phyloP scores from a whole-genome alignment of 2,113 vertebrate species.

The Macroglossus sobrinus region DNA sequence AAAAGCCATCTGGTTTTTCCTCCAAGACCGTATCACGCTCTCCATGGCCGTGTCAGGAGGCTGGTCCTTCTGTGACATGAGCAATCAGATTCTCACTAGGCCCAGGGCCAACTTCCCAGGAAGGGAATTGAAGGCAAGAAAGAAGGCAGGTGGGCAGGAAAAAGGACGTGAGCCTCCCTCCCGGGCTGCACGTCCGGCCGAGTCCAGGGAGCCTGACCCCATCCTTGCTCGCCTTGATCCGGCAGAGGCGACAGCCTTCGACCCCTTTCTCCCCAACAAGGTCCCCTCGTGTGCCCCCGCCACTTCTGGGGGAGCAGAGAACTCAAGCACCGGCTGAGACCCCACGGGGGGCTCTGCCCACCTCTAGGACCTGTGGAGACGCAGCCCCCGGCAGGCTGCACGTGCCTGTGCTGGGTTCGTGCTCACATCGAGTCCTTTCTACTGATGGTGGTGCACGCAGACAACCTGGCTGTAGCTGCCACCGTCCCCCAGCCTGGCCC shows the following conservation, averaged over 20 bases:
- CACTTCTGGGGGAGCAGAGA: neutral
- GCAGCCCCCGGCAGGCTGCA: rapidly evolving
- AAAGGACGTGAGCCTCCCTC: neutral
- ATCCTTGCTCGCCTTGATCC: rapidly evolving
- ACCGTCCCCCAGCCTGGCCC: rapidly evolving
- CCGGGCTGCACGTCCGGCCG: rapidly evolving
- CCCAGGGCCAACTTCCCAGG: neutral
- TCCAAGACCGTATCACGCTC: neutral
- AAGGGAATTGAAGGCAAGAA: neutral
- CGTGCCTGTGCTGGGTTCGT: neutral
- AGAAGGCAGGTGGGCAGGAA: neutral
- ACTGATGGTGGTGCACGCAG: rapidly evolving
- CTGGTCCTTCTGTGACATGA: neutral
- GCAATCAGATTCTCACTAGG: neutral
- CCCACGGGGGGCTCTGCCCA: neutral
- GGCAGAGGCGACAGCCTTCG: neutral
- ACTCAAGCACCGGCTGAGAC: neutral
- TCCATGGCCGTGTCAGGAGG: neutral
- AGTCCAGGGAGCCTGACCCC: neutral
- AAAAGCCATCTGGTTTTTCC: neutral
- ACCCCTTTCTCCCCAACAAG: rapidly evolving
- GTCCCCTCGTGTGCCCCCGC: neutral
- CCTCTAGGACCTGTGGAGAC: neutral
- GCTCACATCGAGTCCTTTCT: rapidly evolving
- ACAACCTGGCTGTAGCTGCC: rapidly evolving